Conservation (phyloP, 2,888 invertebrate species). For the Spodoptera exigua region DNA sequence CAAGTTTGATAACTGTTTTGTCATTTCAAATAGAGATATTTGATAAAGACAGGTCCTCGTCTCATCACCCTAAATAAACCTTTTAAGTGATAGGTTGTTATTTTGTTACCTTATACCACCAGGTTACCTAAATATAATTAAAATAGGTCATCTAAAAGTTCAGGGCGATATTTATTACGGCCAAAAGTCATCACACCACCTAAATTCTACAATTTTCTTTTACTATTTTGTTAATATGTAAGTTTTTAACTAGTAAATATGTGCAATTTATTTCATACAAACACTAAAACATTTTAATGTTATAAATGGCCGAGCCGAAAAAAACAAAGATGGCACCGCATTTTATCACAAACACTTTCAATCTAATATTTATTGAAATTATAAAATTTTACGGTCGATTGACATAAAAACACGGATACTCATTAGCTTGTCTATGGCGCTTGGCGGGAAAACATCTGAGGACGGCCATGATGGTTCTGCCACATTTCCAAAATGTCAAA, state of each 20-base stretch:
- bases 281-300: neutral
- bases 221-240: too few species aligned
- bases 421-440: conserved; percentile 39
- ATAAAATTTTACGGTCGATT: conserved; percentile 47
- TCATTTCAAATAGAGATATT: too few species aligned
- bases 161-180: too few species aligned
- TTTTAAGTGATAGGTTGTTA: too few species aligned
- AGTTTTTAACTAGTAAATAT: neutral
- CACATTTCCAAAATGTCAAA: conserved; percentile 31
- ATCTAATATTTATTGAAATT: conserved; percentile 49
- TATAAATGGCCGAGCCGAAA: conserved; percentile 4
- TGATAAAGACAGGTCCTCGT: too few species aligned
- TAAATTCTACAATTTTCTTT: too few species aligned
- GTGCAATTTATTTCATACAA: neutral
- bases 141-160: too few species aligned
- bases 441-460: conserved; percentile 49
- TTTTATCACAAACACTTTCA: conserved; percentile 48
- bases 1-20: too few species aligned
- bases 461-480: conserved; percentile 36
- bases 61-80: too few species aligned
- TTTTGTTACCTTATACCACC: too few species aligned
- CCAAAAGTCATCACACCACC: too few species aligned
- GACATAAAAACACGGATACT: conserved; percentile 51
- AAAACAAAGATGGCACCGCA: conserved; percentile 8
- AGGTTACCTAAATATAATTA: too few species aligned